Base-by-base conservation (phyloP, 1,140 invertebrate species). In the Microvelia longipes region DNA sequence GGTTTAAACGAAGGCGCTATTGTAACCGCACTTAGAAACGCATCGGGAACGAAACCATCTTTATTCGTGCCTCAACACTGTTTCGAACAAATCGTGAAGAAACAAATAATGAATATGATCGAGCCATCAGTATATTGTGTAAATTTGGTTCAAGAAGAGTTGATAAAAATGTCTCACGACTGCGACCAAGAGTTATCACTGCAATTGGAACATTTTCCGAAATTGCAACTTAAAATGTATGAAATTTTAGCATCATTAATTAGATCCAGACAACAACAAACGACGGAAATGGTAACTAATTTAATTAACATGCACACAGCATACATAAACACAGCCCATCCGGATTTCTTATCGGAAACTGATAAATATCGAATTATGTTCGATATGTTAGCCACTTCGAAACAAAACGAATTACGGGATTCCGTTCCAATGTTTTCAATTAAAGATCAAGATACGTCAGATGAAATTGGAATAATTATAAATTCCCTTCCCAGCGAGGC, bases 301-400 rank as follows among this genome's bases (percentile, higher is more conserved):
- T 74, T 90, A 50, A 84, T 88, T 1, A 78, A 80, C 2, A 85
- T 90, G 71, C 86, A 90, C 76, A 77, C 89, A 70, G 83, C 88
- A 2, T 90, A 90, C 75, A 88, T 90, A 29, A 90, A 90, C 76
- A 90, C 87, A 0, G 86, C 86, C 75, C 88, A 90, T 77, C 88
- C 89, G 1, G 88, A 90, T 30, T 76, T 76, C 63, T 25, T 28
- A 1, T 1, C 2, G 13, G 63, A 14, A 1, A 25, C 24, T 35
- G 2, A 13, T 2, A 25, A 27, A 29, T 19, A 35, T 14, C 1
- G 19, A 2, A 11, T 27, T 13, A 1, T n/a, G 2, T 24, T 67
- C 19, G 66, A 70, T 28, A 50, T 68, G 19, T 19, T 68, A 1
- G 65, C 15, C 13, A 27, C 29, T 1, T 68, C 68, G 28, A 71